Evolutionary conservation across 2,888 invertebrate genomes (phyloP).

Genomic region (Augochlorella aurata): DNA sequence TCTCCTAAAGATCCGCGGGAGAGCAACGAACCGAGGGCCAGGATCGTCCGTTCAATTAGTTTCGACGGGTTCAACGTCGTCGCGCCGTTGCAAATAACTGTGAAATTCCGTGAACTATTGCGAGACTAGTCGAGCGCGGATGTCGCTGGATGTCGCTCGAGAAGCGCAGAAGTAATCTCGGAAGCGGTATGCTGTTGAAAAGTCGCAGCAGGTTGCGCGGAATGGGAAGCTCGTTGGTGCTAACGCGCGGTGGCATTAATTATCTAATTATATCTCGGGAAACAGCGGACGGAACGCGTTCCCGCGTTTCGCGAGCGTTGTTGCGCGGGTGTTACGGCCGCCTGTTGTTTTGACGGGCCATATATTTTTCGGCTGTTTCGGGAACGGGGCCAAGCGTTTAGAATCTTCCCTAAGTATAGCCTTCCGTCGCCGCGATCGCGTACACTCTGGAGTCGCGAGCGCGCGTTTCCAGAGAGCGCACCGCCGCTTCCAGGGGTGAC

Average conservation of each 20-base stretch:
- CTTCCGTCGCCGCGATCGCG: conserved; percentile 31
- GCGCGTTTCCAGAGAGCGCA: conserved; percentile 48
- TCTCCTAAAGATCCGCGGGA: not conserved
- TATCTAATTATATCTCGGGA: conserved; percentile 56
- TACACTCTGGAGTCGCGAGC: conserved; percentile 44
- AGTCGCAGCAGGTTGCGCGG: conserved; percentile 15
- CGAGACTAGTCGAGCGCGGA: not conserved
- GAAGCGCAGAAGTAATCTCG: not conserved
- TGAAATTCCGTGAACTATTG: not conserved
- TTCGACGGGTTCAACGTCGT: no score
- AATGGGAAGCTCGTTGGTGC: conserved; percentile 10
- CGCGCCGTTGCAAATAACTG: not conserved
- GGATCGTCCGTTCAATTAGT: no score
- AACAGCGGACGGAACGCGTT: conserved; percentile 20
- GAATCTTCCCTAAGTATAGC: conserved; percentile 75
- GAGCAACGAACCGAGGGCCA: no score
- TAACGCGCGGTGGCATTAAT: conserved; percentile 44
- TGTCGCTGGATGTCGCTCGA: not conserved
- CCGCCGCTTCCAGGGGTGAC: conserved; percentile 20
- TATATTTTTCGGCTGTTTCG: conserved; percentile 69
- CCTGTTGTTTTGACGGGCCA: conserved; percentile 67
- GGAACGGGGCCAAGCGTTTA: conserved; percentile 75
- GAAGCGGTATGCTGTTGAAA: conserved; percentile 6
- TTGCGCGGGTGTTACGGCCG: conserved; percentile 60
- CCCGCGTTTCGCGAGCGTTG: conserved; percentile 51